Evolutionary conservation across 2,888 invertebrate species (phyloP).

Genomic region (Phanerotoma sp.): DNA sequence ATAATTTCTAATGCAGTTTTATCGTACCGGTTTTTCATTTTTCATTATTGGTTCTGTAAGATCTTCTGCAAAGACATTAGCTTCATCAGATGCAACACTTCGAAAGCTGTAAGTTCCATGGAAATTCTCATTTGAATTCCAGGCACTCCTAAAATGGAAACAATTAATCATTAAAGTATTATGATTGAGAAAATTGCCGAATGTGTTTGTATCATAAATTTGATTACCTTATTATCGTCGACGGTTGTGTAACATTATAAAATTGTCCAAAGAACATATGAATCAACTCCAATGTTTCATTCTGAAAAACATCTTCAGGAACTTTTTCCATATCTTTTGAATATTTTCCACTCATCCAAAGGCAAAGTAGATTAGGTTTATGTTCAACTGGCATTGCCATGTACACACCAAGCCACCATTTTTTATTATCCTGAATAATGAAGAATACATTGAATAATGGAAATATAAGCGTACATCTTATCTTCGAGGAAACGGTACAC

Average conservation of each 20-base stretch:
- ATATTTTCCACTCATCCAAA: constrained; percentile 67
- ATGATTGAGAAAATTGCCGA: neutral
- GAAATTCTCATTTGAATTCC: constrained; percentile 70
- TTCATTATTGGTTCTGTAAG: constrained; percentile 60
- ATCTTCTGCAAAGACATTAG: constrained; percentile 57
- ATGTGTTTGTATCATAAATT: neutral
- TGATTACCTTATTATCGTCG: constrained; percentile 59
- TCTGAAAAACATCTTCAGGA: constrained; percentile 59
- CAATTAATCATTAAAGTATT: constrained; percentile 3
- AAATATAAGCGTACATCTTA: too few species aligned
- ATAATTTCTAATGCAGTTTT: too few species aligned
- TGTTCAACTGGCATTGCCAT: constrained; percentile 66
- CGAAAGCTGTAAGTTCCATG: constrained; percentile 72
- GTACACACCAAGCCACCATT: constrained; percentile 66
- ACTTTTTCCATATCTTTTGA: constrained; percentile 65
- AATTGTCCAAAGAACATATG: constrained; percentile 59
- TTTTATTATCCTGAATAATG: constrained; percentile 41
- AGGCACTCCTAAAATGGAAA: constrained; percentile 62
- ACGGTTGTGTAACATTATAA: constrained; percentile 60
- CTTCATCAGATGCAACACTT: constrained; percentile 58
- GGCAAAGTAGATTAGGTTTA: constrained; percentile 64
- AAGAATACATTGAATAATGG: too few species aligned
- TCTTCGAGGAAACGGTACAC: too few species aligned
- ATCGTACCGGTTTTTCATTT: constrained; percentile 52
- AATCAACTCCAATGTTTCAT: constrained; percentile 58